Evolutionary conservation across 2,113 vertebrate species (phyloP), one percentile per base, ranked within the genome.

Genomic region (Varanus salvator): DNA sequence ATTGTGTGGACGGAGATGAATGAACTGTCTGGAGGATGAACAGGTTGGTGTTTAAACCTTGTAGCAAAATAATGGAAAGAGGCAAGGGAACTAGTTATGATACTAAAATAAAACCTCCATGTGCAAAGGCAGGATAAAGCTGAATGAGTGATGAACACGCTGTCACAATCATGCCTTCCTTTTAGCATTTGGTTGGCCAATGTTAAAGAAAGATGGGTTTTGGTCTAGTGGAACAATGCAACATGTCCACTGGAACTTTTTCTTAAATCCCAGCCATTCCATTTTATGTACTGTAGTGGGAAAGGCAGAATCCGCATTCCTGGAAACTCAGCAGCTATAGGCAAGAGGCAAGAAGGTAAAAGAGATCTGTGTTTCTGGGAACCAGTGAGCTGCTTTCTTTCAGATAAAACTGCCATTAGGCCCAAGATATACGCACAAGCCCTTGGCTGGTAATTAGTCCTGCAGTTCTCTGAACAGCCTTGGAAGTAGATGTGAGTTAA

Each of bases 361-460:
- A n/a, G 57, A 87, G 9, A 50, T 19, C 5, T 3, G 6, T 44
- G 25, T 69, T 69, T 80, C 44, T 54, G 75, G 64, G 64, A 80
- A 78, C 64, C 34, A 78, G 34, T 80, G 38, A 48, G 54, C 87
- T 89, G 48, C n/a, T 60, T 66, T 48, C 54, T 77, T 68, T 52
- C 23, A 27, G 44, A 38, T 9, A 78, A 85, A n/a, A 12, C 25
- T 78, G 71, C 34, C 80, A 69, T 68, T 74, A 69, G 23, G 78
- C 34, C 74, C 78, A 89, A 50, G 64, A 71, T 31, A 75, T 25
- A 83, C 19, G 52, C 83, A 83, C 60, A 57, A 64, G 69, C 31
- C 69, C 12, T 31, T 71, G 82, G 82, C 74, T 84, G n/a, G 64
- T 77, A 85, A 90, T 78, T 52, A 84, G 21, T 90, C 29, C 6